These are phyloP conservation scores for Hirtodrosophila trivittata DNA, from an alignment of 2,888 invertebrate species.

Conservation along the genomic window DNA sequence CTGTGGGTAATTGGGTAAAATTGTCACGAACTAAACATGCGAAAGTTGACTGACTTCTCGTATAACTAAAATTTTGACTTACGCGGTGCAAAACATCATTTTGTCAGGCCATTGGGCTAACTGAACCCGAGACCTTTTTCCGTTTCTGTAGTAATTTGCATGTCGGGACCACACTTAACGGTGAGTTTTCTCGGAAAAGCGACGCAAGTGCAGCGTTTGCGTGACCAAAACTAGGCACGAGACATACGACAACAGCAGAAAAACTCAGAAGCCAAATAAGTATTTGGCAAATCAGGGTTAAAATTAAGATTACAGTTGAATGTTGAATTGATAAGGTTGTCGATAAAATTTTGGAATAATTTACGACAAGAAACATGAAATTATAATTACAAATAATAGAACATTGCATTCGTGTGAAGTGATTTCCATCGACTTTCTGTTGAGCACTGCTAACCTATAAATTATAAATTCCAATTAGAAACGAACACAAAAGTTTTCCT, in stretches of 20 bases:
- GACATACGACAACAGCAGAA: slow-evolving; percentile 21
- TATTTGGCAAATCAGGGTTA: slow-evolving; percentile 33
- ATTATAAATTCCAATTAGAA: slow-evolving; percentile 64
- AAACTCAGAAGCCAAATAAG: slow-evolving; percentile 17
- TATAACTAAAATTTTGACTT: too few relatives aligned
- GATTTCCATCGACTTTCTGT: slow-evolving; percentile 37
- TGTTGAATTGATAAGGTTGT: neutral
- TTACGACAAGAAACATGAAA: slow-evolving; percentile 35
- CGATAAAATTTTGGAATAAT: slow-evolving; percentile 53
- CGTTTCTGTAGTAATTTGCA: slow-evolving; percentile 53
- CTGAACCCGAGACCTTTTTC: slow-evolving; percentile 21
- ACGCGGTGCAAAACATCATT: slow-evolving; percentile 23
- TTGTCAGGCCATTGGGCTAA: slow-evolving; percentile 26
- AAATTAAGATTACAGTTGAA: too few relatives aligned
- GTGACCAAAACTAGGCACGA: slow-evolving; percentile 59
- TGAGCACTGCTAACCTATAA: slow-evolving; percentile 71
- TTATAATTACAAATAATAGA: slow-evolving; percentile 43
- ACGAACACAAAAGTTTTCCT: slow-evolving; percentile 43
- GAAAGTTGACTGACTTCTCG: slow-evolving; percentile 68
- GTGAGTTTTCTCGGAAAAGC: slow-evolving; percentile 42
- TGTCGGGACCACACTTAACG: slow-evolving; percentile 41
- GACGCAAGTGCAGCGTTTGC: slow-evolving; percentile 56
- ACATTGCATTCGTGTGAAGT: slow-evolving; percentile 43
- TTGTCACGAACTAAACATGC: slow-evolving; percentile 71
- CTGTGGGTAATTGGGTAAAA: slow-evolving; percentile 73